Evolutionary conservation across 2,888 invertebrate genomes (phyloP).

Genomic region (Dryomyza anilis): DNA sequence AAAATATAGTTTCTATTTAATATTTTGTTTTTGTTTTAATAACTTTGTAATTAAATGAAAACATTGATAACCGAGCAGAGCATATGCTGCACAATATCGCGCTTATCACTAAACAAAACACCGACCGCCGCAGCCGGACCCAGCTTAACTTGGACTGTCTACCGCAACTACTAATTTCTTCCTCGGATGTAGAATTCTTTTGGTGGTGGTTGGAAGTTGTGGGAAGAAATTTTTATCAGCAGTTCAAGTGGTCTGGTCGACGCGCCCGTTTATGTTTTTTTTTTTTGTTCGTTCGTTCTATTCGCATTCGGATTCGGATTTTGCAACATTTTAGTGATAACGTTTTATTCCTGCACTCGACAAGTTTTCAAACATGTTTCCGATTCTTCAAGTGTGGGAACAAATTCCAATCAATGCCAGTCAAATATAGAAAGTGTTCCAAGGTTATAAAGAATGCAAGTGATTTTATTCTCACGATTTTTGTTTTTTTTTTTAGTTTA

Average conservation of each 20-base stretch:
- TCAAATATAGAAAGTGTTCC: no score
- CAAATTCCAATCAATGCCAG: no score
- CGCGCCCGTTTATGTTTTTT: no score
- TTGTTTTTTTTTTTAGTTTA: no score
- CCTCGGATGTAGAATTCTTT: background rate
- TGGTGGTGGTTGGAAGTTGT: background rate
- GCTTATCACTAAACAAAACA: conserved; percentile 13
- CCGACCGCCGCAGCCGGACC: background rate
- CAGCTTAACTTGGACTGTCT: background rate
- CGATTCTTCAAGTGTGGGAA: no score
- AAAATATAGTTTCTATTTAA: background rate
- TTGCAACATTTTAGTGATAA: conserved; percentile 5
- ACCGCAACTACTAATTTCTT: conserved; percentile 12
- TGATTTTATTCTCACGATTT: no score
- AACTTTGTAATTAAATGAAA: conserved; percentile 23
- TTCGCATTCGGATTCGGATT: background rate
- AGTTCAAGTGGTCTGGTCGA: background rate
- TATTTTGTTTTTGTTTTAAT: background rate
- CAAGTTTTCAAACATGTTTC: no score
- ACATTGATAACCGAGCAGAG: conserved; percentile 7
- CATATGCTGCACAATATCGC: background rate
- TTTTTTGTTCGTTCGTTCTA: conserved; percentile 1
- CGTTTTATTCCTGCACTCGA: background rate
- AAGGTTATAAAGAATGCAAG: no score
- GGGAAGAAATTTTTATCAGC: conserved; percentile 18